These are phyloP conservation scores for Drosophila austrosaltans DNA, from an alignment of 2,888 invertebrate species.

Conservation along the genomic window DNA sequence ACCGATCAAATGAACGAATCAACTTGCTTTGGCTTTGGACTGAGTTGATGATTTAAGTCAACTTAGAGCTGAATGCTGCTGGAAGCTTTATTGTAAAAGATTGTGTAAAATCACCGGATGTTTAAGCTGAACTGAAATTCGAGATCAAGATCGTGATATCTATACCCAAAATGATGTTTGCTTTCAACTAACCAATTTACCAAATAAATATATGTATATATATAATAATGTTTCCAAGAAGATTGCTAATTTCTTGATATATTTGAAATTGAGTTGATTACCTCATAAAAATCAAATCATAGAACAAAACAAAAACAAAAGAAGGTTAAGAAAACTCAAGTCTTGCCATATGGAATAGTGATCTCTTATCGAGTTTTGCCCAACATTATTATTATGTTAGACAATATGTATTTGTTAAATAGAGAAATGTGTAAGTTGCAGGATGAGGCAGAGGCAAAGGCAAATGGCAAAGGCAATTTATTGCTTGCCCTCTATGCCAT, in stretches of 20 bases:
- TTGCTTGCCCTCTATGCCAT: slow-evolving; percentile 31
- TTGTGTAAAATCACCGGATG: slow-evolving; percentile 74
- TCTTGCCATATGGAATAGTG: background rate
- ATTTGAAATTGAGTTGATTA: background rate
- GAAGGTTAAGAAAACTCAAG: background rate
- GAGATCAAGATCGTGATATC: too few relatives aligned
- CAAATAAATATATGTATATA: background rate
- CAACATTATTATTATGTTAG: background rate
- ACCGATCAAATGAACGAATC: slow-evolving; percentile 9
- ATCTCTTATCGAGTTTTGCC: too few relatives aligned
- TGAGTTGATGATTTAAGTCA: slow-evolving; percentile 71
- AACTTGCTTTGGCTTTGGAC: background rate
- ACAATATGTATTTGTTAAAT: background rate
- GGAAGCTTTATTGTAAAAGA: slow-evolving; percentile 59
- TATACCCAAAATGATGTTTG: too few relatives aligned
- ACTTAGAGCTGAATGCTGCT: slow-evolving; percentile 58
- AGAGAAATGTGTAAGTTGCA: background rate
- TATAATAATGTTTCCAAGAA: slow-evolving; percentile 2
- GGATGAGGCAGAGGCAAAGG: background rate
- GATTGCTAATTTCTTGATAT: background rate
- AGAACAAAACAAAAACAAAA: too few relatives aligned
- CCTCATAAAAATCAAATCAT: background rate
- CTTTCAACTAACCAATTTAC: too few relatives aligned
- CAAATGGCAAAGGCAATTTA: slow-evolving; percentile 36
- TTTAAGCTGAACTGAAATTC: slow-evolving; percentile 42